A percentile compares a stretch with the other conserved stretches of the same genome.
Conservation (phyloP, 2,113 vertebrate species). For the Trogon melanurus region DNA sequence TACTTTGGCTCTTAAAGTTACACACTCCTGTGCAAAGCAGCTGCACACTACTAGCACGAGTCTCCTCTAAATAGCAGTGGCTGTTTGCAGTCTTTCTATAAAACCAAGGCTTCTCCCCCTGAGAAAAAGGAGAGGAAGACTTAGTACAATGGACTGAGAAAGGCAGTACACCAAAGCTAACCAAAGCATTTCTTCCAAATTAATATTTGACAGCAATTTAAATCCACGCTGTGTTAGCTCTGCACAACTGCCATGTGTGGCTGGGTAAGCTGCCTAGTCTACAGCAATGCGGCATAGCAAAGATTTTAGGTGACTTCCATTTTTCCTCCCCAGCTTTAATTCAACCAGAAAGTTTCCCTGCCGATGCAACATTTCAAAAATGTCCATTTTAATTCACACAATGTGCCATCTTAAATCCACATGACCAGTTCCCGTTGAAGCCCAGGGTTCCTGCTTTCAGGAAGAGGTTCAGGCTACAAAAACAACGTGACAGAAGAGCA, state of each 20-base stretch:
- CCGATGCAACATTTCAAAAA: not conserved
- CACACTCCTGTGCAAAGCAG: not conserved
- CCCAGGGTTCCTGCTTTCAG: not conserved
- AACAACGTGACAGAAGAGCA: not conserved
- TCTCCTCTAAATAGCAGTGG: not conserved
- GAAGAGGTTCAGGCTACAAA: not conserved
- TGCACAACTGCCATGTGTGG: not conserved
- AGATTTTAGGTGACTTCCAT: not conserved
- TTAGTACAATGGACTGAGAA: not conserved
- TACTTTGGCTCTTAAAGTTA: not conserved
- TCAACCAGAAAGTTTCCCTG: not conserved
- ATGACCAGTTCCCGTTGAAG: not conserved
- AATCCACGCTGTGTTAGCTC: not conserved
- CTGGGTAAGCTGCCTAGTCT: not conserved
- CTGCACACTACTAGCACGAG: accelerated
- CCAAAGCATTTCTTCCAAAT: not conserved
- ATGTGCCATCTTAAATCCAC: not conserved
- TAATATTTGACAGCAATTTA: not conserved
- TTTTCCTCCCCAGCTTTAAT: not conserved
- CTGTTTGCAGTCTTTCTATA: not conserved
- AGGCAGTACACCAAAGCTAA: not conserved
- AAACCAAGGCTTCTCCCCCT: not conserved
- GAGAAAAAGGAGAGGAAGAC: not conserved
- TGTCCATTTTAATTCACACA: not conserved
- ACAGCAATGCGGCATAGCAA: not conserved